These are phyloP conservation scores for Fragum whitleyi DNA, from an alignment of 2,888 invertebrate genomes.

Conservation along the genomic window DNA sequence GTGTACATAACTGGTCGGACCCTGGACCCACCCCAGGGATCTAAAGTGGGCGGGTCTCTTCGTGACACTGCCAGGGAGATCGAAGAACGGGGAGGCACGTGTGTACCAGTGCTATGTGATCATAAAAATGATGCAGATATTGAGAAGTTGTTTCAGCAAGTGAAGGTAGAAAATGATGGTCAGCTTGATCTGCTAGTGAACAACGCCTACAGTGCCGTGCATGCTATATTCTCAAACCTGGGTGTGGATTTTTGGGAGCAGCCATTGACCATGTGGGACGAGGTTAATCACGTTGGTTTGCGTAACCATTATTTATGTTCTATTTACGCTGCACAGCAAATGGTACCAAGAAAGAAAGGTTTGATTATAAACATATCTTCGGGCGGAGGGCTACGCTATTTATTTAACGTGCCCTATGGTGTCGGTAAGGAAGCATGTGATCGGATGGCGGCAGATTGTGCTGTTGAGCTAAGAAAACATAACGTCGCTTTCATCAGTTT, in stretches of 20 bases:
- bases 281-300: slow-evolving; percentile 85
- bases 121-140: slow-evolving; percentile 84
- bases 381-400: slow-evolving; percentile 84
- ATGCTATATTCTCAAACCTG: slow-evolving; percentile 72
- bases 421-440: slow-evolving; percentile 86
- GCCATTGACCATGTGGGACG: slow-evolving; percentile 84
- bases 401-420: slow-evolving; percentile 86
- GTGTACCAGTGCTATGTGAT: slow-evolving; percentile 84
- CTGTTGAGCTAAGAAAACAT: slow-evolving; percentile 82
- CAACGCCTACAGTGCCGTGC: slow-evolving; percentile 85
- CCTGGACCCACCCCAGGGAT: slow-evolving; percentile 50
- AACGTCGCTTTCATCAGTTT: slow-evolving; percentile 84
- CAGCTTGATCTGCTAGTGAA: slow-evolving; percentile 85
- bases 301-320: slow-evolving; percentile 86
- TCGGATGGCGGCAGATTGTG: slow-evolving; percentile 86
- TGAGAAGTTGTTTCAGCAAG: slow-evolving; percentile 83
- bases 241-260: slow-evolving; percentile 85
- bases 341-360: slow-evolving; percentile 84
- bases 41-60: slow-evolving; percentile 53
- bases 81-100: slow-evolving; percentile 81
- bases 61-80: slow-evolving; percentile 66
- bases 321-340: slow-evolving; percentile 84
- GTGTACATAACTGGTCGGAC: slow-evolving; percentile 85
- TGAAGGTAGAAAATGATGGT: slow-evolving; percentile 83
- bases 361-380: slow-evolving; percentile 86